Evolutionary conservation across 2,888 invertebrate genomes (phyloP).

Genomic region (Mayetiola destructor): DNA sequence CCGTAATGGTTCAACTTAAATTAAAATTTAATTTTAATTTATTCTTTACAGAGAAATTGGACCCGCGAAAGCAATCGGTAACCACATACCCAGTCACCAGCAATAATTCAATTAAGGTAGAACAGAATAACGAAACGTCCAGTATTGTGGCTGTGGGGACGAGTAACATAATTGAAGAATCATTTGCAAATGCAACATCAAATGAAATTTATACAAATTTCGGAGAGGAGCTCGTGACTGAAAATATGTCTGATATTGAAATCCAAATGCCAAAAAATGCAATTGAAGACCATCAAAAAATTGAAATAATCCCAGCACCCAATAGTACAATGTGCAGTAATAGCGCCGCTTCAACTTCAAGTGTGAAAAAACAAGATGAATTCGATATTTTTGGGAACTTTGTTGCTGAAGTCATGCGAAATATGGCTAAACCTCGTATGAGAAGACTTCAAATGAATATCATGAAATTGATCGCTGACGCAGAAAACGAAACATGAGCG

Average conservation of each 20-base stretch:
- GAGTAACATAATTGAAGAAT: constrained; percentile 4
- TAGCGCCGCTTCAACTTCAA: background rate
- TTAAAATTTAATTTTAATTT: background rate
- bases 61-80: background rate
- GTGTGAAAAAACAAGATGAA: background rate
- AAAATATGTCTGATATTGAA: background rate
- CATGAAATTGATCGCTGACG: background rate
- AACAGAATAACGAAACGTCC: background rate
- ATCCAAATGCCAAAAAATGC: background rate
- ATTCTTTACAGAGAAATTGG: background rate
- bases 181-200: constrained; percentile 3
- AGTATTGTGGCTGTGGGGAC: no score
- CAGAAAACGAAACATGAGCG: constrained; percentile 4
- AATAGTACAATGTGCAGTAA: background rate
- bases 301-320: background rate
- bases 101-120: background rate
- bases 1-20: background rate
- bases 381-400: constrained; percentile 13
- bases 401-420: constrained; percentile 14
- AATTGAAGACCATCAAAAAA: no score
- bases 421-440: constrained; percentile 7
- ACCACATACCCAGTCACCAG: constrained; percentile 3
- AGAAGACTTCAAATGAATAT: constrained; percentile 8
- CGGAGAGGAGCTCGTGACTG: background rate
- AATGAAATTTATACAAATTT: background rate